A percentile compares a stretch with the other conserved stretches of the same genome.
Conservation (phyloP, 2,888 invertebrate species). For the Eupeodes luniger region DNA sequence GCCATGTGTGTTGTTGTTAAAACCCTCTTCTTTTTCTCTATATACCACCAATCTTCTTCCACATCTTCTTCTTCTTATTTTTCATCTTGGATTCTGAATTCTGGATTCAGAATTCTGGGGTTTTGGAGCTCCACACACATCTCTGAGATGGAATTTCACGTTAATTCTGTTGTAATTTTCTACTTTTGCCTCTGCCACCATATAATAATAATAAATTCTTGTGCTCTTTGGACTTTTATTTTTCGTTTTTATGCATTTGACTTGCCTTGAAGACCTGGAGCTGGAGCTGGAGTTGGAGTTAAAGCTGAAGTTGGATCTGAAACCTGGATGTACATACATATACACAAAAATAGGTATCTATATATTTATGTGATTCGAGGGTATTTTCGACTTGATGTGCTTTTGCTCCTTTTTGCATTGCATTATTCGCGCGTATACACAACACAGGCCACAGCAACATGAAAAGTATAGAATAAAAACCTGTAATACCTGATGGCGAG, state of each 20-base stretch:
- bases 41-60: constrained; percentile 21
- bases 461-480: constrained; percentile 44
- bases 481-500: constrained; percentile 68
- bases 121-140: not conserved
- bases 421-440: constrained; percentile 56
- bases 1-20: not conserved
- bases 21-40: not conserved
- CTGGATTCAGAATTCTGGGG: constrained; percentile 20
- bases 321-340: not conserved
- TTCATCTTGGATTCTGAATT: constrained; percentile 28
- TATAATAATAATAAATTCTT: constrained; percentile 75
- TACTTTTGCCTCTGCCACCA: constrained; percentile 69
- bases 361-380: not conserved
- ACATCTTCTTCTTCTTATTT: constrained; percentile 10
- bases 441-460: constrained; percentile 41
- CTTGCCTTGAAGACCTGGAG: constrained; percentile 31
- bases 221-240: constrained; percentile 47
- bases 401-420: constrained; percentile 66
- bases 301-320: too few species aligned
- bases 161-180: constrained; percentile 71
- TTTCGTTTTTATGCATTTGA: constrained; percentile 18
- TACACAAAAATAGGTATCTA: not conserved
- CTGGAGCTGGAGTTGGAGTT: not conserved
- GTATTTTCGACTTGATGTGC: constrained; percentile 39
- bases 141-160: constrained; percentile 67